Conservation (phyloP, 2,113 vertebrate species). For the Talpa occidentalis region DNA sequence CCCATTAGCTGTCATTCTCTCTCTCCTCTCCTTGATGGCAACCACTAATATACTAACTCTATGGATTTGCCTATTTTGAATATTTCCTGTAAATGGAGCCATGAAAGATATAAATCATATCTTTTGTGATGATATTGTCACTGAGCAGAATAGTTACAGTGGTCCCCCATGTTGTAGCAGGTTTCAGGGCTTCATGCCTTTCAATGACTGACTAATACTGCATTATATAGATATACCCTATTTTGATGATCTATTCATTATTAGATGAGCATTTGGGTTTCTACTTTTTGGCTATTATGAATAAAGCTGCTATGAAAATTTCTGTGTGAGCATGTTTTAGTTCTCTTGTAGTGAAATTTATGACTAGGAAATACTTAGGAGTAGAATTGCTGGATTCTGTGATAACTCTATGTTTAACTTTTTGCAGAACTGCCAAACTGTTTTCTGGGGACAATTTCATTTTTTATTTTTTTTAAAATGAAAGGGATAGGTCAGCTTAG, state of each 20-base stretch:
- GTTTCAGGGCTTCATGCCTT: background rate
- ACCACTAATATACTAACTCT: background rate
- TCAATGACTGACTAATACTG: background rate
- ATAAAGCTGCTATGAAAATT: background rate
- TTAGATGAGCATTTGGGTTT: background rate
- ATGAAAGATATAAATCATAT: background rate
- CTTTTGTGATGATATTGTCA: background rate
- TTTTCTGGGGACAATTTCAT: background rate
- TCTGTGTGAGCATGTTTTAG: background rate
- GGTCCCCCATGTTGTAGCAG: background rate
- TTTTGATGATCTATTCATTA: background rate
- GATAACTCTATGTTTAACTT: background rate
- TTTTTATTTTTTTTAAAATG: conserved; percentile 1
- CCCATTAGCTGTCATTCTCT: no score
- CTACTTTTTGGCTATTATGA: background rate
- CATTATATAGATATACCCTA: no score
- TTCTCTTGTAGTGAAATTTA: background rate
- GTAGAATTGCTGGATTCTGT: background rate
- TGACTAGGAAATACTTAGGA: background rate
- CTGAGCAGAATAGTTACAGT: background rate
- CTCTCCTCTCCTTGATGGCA: fast-evolving
- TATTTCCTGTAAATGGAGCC: background rate
- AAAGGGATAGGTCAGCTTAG: background rate
- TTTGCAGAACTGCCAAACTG: background rate
- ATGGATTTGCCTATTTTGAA: background rate